Evolutionary conservation across 2,113 vertebrate genomes (phyloP).

Genomic region (human (Homo sapiens)): GRCh38 chr1:119975001-119975500

Average conservation of each 20-base stretch:
- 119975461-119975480: too few species aligned
- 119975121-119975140: neutral
- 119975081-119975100: neutral
- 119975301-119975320: neutral
- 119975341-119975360: neutral
- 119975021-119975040: neutral
- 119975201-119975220: neutral
- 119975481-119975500: too few species aligned
- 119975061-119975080: neutral
- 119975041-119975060: neutral
- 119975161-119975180: neutral
- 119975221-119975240: neutral
- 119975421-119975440: too few species aligned
- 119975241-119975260: neutral
- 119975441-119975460: too few species aligned
- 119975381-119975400: too few species aligned
- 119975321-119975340: neutral
- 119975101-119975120: neutral
- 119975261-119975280: neutral
- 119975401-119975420: too few species aligned
- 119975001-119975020: neutral
- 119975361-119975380: too few species aligned
- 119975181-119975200: neutral
- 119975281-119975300: neutral
- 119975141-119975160: neutral